Evolutionary conservation across 2,113 vertebrate species (phyloP).

Genomic region (Albula glossodonta): DNA sequence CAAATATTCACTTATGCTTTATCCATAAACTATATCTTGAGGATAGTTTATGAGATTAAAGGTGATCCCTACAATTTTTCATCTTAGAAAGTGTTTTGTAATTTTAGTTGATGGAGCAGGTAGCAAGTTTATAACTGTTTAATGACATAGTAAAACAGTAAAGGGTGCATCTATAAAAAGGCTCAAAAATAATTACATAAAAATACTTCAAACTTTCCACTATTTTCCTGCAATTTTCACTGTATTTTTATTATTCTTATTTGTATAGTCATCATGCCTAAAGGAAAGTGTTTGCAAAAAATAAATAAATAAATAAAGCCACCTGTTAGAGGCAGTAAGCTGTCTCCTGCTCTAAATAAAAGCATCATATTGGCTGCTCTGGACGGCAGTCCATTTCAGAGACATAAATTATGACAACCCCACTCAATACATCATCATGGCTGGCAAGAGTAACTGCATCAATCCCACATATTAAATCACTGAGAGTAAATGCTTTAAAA

Average conservation of each 20-base stretch:
- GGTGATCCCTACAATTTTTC: not conserved
- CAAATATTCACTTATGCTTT: not conserved
- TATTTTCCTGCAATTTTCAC: too few species aligned
- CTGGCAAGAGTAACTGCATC: not conserved
- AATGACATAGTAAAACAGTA: too few species aligned
- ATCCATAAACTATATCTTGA: not conserved
- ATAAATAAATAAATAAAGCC: not conserved
- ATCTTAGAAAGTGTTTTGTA: too few species aligned
- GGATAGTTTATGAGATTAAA: not conserved
- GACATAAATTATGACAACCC: conserved; percentile 18
- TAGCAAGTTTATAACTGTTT: too few species aligned
- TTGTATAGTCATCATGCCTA: not conserved
- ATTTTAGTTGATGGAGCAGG: too few species aligned
- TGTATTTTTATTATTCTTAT: not conserved
- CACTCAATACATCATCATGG: not conserved
- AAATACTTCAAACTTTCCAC: too few species aligned
- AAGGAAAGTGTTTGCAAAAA: not conserved
- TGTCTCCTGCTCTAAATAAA: conserved; percentile 14
- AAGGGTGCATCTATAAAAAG: too few species aligned
- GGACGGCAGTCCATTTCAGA: not conserved
- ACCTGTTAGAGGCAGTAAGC: not conserved
- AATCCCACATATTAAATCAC: not conserved
- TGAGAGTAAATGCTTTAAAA: not conserved
- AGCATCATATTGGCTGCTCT: not conserved
- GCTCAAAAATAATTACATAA: too few species aligned